Conservation (phyloP, 2,113 vertebrate species). For the Chamaetylas fuelleborni region DNA sequence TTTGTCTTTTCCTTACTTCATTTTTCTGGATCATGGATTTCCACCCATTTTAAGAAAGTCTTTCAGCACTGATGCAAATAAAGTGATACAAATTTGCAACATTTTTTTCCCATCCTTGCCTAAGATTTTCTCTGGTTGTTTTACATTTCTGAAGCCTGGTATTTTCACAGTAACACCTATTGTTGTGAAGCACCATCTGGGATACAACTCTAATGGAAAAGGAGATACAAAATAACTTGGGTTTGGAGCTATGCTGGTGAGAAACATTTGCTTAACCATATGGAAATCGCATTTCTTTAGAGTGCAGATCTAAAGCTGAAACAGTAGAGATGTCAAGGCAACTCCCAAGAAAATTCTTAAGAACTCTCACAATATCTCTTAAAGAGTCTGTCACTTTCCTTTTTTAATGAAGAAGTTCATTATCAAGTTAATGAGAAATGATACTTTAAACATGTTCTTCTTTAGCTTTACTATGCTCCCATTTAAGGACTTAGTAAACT, state of each 20-base stretch:
- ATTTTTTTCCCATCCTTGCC: background rate
- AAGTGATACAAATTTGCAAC: background rate
- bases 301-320: constrained; percentile 26
- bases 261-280: constrained; percentile 64
- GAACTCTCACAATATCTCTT: background rate
- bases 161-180: constrained; percentile 59
- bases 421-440: constrained; percentile 28
- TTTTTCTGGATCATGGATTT: background rate
- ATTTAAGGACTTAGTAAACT: background rate
- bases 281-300: constrained; percentile 51
- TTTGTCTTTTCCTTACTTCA: background rate
- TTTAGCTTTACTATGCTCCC: background rate
- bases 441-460: background rate
- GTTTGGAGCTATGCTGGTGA: constrained; percentile 41
- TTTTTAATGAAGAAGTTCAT: constrained; percentile 20
- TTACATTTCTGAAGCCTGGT: constrained; percentile 50
- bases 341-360: background rate
- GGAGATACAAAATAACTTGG: constrained; percentile 46
- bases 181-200: constrained; percentile 59
- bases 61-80: background rate
- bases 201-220: constrained; percentile 52
- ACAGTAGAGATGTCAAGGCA: constrained; percentile 21
- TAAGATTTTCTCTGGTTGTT: constrained; percentile 34
- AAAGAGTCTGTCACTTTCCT: constrained; percentile 1
- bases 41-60: background rate